Percentiles rank a stretch among this genome's conserved stretches.
These are phyloP conservation scores for Poeciliopsis infans DNA, from an alignment of 2,797 vertebrate species.

Conservation along the genomic window DNA sequence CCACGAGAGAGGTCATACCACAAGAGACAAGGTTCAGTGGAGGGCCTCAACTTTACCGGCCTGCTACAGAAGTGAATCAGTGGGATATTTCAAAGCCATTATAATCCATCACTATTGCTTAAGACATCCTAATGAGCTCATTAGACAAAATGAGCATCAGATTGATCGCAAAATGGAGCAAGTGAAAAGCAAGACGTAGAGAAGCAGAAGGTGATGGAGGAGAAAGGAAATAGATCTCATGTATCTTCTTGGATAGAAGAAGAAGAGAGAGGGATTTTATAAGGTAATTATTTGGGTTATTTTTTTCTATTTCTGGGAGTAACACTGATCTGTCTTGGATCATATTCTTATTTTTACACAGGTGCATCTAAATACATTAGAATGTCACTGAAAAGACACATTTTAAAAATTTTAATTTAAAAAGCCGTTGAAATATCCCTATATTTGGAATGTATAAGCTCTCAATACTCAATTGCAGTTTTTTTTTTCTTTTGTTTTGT, in stretches of 20 bases:
- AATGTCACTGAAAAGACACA: neutral
- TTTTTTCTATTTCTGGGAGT: neutral
- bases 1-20: neutral
- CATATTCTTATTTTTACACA: neutral
- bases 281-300: constrained; percentile 1
- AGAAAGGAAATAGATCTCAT: constrained; percentile 75
- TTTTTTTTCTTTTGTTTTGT: too few relatives aligned
- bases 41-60: constrained; percentile 54
- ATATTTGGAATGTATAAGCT: neutral
- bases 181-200: constrained; percentile 71
- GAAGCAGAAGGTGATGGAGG: constrained; percentile 73
- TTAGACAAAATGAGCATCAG: constrained; percentile 74
- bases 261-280: constrained; percentile 28
- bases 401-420: neutral
- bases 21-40: constrained; percentile 32
- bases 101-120: constrained; percentile 78
- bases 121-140: constrained; percentile 78
- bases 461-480: neutral
- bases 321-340: neutral
- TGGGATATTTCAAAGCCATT: constrained; percentile 71
- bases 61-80: constrained; percentile 70
- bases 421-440: neutral
- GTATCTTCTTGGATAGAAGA: constrained; percentile 66
- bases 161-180: constrained; percentile 74
- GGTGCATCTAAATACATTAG: neutral